phyloP scores from a whole-genome alignment of 2,888 invertebrate genomes.

The Lasioglossum pauxillum region DNA sequence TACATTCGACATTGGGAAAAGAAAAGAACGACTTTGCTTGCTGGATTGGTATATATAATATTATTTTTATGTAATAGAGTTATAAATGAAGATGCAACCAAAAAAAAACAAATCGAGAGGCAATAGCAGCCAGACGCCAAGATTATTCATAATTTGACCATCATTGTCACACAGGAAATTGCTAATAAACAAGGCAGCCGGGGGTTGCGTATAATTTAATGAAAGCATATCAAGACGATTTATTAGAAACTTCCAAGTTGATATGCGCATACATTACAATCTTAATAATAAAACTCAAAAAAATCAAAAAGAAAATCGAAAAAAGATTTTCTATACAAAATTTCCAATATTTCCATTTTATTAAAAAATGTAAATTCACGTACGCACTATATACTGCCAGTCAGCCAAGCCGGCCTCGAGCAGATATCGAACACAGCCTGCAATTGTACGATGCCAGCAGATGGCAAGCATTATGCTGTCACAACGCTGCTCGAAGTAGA shows the following conservation, averaged over 20 bases:
- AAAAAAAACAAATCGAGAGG: neutral
- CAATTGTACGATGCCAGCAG: too few relatives aligned
- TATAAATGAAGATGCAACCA: neutral
- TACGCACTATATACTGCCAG: too few relatives aligned
- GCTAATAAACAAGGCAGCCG: slow-evolving; percentile 9
- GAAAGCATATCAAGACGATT: slow-evolving; percentile 12
- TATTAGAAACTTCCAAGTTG: slow-evolving; percentile 11
- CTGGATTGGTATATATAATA: neutral
- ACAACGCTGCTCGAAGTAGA: too few relatives aligned
- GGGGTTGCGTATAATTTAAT: slow-evolving; percentile 13
- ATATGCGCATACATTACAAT: neutral
- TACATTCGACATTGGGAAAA: neutral
- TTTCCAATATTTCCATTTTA: too few relatives aligned
- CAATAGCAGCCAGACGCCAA: neutral
- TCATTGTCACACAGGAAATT: slow-evolving; percentile 10
- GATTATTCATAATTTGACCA: slow-evolving; percentile 8
- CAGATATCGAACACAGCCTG: too few relatives aligned
- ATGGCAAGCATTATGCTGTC: too few relatives aligned
- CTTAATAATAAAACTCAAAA: neutral
- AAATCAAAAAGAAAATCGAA: too few relatives aligned
- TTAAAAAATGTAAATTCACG: too few relatives aligned
- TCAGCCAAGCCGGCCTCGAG: too few relatives aligned
- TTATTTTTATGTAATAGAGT: neutral
- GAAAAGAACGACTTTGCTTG: neutral
- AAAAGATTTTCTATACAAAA: too few relatives aligned